Percentiles rank a stretch among this genome's conserved stretches.
These are phyloP conservation scores for Dioctria rufipes DNA, from an alignment of 2,888 invertebrate species.

Conservation along the genomic window DNA sequence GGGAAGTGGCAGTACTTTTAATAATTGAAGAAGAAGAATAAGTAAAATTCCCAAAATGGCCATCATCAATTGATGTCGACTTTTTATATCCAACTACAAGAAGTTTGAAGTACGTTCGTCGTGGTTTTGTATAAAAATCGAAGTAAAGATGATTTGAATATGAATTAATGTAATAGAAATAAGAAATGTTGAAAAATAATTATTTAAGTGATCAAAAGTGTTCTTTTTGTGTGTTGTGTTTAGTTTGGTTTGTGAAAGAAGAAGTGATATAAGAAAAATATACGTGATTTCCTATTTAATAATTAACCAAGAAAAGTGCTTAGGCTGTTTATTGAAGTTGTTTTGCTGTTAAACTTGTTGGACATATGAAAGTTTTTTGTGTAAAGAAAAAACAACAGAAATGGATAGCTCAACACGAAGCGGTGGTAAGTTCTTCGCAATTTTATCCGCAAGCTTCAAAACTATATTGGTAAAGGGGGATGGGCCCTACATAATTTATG, in stretches of 20 bases:
- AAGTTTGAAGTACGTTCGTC: conserved; percentile 1
- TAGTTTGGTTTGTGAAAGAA: conserved; percentile 12
- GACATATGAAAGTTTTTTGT: conserved; percentile 26
- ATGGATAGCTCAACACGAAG: conserved; percentile 45
- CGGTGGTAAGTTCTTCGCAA: conserved; percentile 28
- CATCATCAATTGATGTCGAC: conserved; percentile 12
- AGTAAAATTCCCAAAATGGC: conserved; percentile 39
- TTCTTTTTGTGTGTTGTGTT: conserved; percentile 25
- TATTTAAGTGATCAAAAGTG: background rate
- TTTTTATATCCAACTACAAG: background rate
- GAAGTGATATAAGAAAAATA: conserved; percentile 23
- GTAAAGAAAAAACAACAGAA: background rate
- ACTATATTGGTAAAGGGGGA: too few species aligned
- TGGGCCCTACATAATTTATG: too few species aligned
- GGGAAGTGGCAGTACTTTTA: too few species aligned
- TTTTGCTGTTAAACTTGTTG: conserved; percentile 16
- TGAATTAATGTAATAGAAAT: background rate
- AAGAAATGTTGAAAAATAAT: conserved; percentile 3
- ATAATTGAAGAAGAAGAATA: background rate
- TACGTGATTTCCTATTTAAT: conserved; percentile 25
- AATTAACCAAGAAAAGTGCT: conserved; percentile 2
- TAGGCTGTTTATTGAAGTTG: background rate
- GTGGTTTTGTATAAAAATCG: background rate
- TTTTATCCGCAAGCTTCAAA: too few species aligned
- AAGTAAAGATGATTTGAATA: background rate